A percentile compares a stretch with the other conserved stretches of the same genome.
Conservation (phyloP, 2,113 vertebrate genomes). For the Thermophis baileyi region DNA sequence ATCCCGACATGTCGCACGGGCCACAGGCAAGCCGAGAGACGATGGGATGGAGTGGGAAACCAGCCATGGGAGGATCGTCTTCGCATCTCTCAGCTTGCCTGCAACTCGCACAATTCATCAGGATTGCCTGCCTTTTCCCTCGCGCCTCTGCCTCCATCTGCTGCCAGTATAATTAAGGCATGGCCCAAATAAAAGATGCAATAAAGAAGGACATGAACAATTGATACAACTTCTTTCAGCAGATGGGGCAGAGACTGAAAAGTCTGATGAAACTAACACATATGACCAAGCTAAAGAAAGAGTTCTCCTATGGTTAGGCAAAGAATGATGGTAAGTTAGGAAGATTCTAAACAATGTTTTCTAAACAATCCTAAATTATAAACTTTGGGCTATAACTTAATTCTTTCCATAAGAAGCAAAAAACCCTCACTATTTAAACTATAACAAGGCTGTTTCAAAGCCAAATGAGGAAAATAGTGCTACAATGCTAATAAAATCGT, state of each 20-base stretch:
- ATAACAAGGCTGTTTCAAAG: not conserved
- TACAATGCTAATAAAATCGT: not conserved
- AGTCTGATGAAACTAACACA: not conserved
- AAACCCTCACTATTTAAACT: not conserved
- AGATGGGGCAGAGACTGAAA: not conserved
- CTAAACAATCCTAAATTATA: not conserved
- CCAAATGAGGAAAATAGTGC: not conserved
- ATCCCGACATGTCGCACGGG: no score
- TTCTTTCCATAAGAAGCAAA: not conserved
- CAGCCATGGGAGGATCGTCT: no score
- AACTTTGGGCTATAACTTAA: not conserved
- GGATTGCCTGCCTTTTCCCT: no score
- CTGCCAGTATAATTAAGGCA: not conserved
- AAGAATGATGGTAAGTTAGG: not conserved
- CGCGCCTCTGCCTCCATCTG: no score
- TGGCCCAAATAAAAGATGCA: not conserved
- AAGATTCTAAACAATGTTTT: not conserved
- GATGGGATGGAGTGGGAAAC: no score
- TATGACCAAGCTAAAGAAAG: not conserved
- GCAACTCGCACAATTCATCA: no score
- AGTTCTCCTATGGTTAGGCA: not conserved
- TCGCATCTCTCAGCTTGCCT: no score
- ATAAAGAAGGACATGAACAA: not conserved
- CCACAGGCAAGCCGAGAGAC: no score
- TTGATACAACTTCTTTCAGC: not conserved